Evolutionary conservation across 2,797 vertebrate species (phyloP).

Genomic region (Ispidina lecontei): DNA sequence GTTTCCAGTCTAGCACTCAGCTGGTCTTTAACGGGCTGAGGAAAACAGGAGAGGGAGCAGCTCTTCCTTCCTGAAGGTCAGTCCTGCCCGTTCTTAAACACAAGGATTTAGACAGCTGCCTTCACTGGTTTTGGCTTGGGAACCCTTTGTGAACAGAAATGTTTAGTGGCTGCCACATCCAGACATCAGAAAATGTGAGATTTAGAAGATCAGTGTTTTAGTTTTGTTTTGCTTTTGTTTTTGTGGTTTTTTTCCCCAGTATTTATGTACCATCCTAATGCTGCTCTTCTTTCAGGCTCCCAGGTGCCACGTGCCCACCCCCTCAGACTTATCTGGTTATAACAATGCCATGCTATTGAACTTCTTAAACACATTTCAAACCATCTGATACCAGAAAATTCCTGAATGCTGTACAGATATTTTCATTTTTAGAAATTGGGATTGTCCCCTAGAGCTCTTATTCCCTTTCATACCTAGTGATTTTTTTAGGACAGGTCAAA

Average conservation of each 20-base stretch:
- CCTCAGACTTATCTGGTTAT: neutral
- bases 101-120: neutral
- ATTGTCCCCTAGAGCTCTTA: neutral
- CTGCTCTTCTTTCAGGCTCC: neutral
- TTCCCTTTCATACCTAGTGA: neutral
- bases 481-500: neutral
- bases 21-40: neutral
- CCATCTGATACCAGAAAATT: neutral
- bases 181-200: neutral
- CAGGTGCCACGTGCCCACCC: rapidly evolving
- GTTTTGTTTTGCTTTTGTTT: neutral
- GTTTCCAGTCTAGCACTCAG: neutral
- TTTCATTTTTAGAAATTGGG: neutral
- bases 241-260: neutral
- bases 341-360: rapidly evolving
- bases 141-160: neutral
- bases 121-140: neutral
- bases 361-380: neutral
- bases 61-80: neutral
- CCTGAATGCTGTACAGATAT: neutral
- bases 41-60: neutral
- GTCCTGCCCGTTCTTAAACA: neutral
- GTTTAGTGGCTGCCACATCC: neutral
- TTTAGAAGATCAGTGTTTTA: neutral
- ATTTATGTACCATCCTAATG: neutral